A percentile compares a stretch with the other conserved stretches of the same genome.
Evolutionary conservation across 2,888 invertebrate genomes (phyloP).

Genomic region (Torymus texanus): DNA sequence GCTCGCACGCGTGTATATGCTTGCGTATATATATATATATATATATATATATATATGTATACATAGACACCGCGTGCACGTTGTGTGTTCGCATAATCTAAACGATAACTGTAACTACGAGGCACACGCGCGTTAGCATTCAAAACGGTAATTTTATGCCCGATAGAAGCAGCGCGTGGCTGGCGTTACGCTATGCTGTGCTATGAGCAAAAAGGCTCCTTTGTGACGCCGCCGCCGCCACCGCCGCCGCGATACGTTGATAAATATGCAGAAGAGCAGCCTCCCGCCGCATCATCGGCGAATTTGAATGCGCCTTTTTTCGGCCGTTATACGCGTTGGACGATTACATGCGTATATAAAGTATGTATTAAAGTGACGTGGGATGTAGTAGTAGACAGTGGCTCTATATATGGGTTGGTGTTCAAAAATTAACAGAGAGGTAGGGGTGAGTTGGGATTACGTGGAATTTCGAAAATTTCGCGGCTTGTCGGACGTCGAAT

Average conservation of each 20-base stretch:
- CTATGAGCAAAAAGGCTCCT: slow-evolving; percentile 11
- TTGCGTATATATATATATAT: too few species aligned
- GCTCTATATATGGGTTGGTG: too few species aligned
- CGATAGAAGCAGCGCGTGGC: slow-evolving; percentile 40
- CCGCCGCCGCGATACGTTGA: slow-evolving; percentile 35
- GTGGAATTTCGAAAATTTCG: too few species aligned
- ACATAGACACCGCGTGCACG: neutral
- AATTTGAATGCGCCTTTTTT: slow-evolving; percentile 48
- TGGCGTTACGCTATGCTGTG: neutral
- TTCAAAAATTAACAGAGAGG: too few species aligned
- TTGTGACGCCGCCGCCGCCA: slow-evolving; percentile 45
- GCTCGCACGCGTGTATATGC: neutral
- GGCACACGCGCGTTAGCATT: slow-evolving; percentile 39
- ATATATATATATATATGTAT: too few species aligned
- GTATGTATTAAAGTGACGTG: too few species aligned
- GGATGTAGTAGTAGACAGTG: too few species aligned
- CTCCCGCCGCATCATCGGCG: slow-evolving; percentile 27
- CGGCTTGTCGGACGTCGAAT: too few species aligned
- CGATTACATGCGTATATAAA: too few species aligned
- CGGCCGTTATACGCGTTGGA: too few species aligned
- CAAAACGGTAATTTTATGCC: slow-evolving; percentile 54
- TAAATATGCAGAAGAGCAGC: slow-evolving; percentile 51
- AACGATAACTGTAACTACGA: slow-evolving; percentile 52
- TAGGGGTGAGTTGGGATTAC: too few species aligned
- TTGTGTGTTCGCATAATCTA: slow-evolving; percentile 45